Base-by-base conservation (phyloP, 2,797 vertebrate genomes). In the Pangasius mekongensis region DNA sequence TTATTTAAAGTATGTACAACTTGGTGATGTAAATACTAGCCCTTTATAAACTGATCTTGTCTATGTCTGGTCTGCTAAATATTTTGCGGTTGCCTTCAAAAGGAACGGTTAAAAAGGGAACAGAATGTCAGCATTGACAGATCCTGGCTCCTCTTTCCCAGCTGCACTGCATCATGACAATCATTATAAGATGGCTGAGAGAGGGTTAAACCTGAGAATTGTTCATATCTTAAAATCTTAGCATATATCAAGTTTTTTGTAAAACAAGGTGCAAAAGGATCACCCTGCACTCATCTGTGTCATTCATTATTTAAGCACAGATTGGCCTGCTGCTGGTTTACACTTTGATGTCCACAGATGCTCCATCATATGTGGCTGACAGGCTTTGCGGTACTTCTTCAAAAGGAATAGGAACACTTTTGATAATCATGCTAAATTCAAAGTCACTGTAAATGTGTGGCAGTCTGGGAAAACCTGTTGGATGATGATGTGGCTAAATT, bases 321-420 rank as follows among this genome's bases (percentile, higher is more conserved):
- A 87, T 93, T 91, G 92, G 89, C 90, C 89, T 87, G 89, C 81
- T 89, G 91, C 92, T 54, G 18, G 39, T 86, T 92, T 83, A 90
- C 89, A 92, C 93, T 94, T 95, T 95, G 93, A 95, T 93, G 94
- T 93, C 71, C 74, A 87, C 84, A 69, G 86, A 90, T 71, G 14
- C 58, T n/a, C 24, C 36, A 83, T 83, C 87, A 83, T 92, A 91
- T 89, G 90, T 89, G 91, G 94, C 83, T 93, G 92, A 94, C 93
- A 92, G 84, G 87, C 90, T 93, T 93, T 87, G 92, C 82, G 91
- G 89, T 86, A 84, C 88, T 86, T 20, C 92, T 93, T 94, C 89
- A 95, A 94, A 95, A 88, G 87, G 87, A 91, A 87, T 90, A 88
- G 54, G 24, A 64, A 43, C n/a, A 60, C 87, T 82, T 89, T 86